Conservation (phyloP, 2,113 vertebrate species). For the Bubalus kerabau region DNA sequence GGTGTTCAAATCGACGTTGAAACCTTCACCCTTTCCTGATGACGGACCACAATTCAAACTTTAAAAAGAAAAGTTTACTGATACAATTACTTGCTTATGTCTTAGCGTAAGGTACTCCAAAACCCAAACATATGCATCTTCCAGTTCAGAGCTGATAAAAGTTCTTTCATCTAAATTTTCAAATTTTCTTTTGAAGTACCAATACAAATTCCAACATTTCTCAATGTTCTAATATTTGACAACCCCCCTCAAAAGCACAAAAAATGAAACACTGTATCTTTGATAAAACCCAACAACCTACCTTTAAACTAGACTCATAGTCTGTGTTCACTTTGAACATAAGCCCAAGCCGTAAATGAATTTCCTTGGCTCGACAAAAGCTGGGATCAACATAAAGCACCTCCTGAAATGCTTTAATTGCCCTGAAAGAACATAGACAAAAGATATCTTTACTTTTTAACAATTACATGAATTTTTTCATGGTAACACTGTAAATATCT, state of each 20-base stretch:
- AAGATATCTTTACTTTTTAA: conserved; percentile 20
- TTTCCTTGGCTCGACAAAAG: conserved; percentile 97
- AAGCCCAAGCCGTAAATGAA: conserved; percentile 98
- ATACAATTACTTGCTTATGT: neutral
- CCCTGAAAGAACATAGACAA: conserved; percentile 85
- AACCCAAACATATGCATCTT: conserved; percentile 6
- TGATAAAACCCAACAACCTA: conserved; percentile 74
- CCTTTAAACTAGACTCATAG: conserved; percentile 98
- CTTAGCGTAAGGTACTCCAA: conserved; percentile 19
- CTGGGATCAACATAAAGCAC: conserved; percentile 98
- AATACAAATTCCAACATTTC: conserved; percentile 48
- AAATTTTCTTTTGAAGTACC: conserved; percentile 36
- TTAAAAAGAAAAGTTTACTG: neutral
- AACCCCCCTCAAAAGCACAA: neutral
- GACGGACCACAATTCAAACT: conserved; percentile 19
- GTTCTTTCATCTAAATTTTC: neutral
- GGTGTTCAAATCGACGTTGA: neutral
- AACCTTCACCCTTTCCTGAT: conserved; percentile 35
- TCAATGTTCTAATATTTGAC: conserved; percentile 51
- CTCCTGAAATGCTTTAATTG: conserved; percentile 99
- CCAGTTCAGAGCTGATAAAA: conserved; percentile 10
- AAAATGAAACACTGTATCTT: conserved; percentile 50
- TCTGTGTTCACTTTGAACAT: conserved; percentile 99
- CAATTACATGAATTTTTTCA: conserved; percentile 33
- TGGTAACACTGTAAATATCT: conserved; percentile 39